Conservation (phyloP, 2,797 vertebrate species). For the Coccyzus lansbergi region DNA sequence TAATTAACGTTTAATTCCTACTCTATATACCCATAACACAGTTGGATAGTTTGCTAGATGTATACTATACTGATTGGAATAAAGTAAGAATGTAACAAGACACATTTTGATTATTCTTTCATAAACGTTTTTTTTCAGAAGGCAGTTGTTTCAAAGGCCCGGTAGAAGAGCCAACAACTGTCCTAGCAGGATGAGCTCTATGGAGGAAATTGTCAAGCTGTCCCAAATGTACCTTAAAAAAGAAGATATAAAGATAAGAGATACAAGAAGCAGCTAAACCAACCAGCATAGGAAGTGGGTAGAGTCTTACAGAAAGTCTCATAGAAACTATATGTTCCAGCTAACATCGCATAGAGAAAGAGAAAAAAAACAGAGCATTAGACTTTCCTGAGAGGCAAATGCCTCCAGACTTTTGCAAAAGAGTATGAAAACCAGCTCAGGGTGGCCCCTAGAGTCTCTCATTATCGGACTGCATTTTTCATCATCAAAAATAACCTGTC, state of each 20-base stretch:
- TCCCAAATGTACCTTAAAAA: not conserved
- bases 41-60: not conserved
- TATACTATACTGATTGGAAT: not conserved
- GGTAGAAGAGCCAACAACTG: not conserved
- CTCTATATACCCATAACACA: not conserved
- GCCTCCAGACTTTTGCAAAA: not conserved
- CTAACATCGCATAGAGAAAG: not conserved
- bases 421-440: not conserved
- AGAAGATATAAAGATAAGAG: not conserved
- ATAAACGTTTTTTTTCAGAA: not conserved
- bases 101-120: not conserved
- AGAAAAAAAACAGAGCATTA: not conserved
- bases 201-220: not conserved
- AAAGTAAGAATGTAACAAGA: not conserved
- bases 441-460: not conserved
- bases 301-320: not conserved
- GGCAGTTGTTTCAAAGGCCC: not conserved
- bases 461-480: not conserved
- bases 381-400: not conserved
- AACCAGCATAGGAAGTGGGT: not conserved
- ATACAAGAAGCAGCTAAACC: not conserved
- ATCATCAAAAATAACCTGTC: not conserved
- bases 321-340: not conserved
- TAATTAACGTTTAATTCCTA: not conserved
- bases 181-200: not conserved